Percentiles rank a stretch among this genome's conserved stretches.
These are phyloP conservation scores for Cyrtodaria siliqua DNA, from an alignment of 2,888 invertebrate species.

Conservation along the genomic window DNA sequence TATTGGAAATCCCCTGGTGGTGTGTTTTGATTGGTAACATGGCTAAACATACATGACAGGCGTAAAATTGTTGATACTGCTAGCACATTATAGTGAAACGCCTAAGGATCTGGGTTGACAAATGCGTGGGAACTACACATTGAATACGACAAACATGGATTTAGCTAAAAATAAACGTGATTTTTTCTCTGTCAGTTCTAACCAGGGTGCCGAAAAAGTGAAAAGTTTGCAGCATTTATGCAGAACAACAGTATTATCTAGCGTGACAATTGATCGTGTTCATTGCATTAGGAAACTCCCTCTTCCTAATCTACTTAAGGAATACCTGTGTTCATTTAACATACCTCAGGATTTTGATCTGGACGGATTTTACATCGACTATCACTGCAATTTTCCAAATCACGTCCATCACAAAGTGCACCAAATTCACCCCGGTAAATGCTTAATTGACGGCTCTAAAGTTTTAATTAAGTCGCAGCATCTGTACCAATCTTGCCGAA, in stretches of 20 bases:
- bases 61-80: no score
- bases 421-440: conserved; percentile 75
- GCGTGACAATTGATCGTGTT: conserved; percentile 72
- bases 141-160: no score
- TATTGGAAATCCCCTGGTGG: conserved; percentile 44
- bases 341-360: conserved; percentile 80
- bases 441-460: conserved; percentile 68
- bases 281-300: conserved; percentile 70
- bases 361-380: conserved; percentile 75
- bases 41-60: conserved; percentile 34
- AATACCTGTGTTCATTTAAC: conserved; percentile 75
- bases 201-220: conserved; percentile 41
- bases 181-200: conserved; percentile 18
- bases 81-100: background rate
- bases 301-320: conserved; percentile 74
- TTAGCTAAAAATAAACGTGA: conserved; percentile 23
- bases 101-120: conserved; percentile 4
- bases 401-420: conserved; percentile 77
- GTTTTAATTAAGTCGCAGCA: conserved; percentile 75
- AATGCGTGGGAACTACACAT: background rate
- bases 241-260: conserved; percentile 73
- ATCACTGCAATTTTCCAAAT: conserved; percentile 78
- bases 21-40: conserved; percentile 50
- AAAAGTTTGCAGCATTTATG: conserved; percentile 75
- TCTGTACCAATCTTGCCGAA: conserved; percentile 59